These are phyloP conservation scores for Chironomus riparius DNA, from an alignment of 2,888 invertebrate species.

Conservation along the genomic window DNA sequence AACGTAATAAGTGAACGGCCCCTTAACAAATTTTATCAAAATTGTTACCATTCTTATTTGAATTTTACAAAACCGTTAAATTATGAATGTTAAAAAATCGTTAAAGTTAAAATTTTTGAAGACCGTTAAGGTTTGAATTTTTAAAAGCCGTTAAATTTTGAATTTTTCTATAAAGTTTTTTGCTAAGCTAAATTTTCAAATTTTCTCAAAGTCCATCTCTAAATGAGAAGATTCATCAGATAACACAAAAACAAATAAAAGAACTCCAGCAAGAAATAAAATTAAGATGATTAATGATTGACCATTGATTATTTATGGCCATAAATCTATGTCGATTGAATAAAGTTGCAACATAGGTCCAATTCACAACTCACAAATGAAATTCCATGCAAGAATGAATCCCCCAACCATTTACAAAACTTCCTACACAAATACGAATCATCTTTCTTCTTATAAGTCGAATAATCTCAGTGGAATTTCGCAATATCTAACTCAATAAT, in stretches of 20 bases:
- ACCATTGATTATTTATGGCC: conserved; percentile 12
- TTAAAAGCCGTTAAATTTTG: too few relatives aligned
- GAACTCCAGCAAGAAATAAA: background rate
- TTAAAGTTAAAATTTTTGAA: too few relatives aligned
- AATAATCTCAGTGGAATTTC: background rate
- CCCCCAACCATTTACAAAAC: background rate
- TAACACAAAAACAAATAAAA: background rate
- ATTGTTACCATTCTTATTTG: too few relatives aligned
- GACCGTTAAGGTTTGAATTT: too few relatives aligned
- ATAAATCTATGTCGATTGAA: conserved; percentile 15
- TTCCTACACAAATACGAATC: background rate
- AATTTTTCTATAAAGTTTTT: too few relatives aligned
- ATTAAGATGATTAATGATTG: conserved; percentile 24
- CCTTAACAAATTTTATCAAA: too few relatives aligned
- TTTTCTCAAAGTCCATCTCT: too few relatives aligned
- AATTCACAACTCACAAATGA: background rate
- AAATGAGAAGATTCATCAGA: too few relatives aligned
- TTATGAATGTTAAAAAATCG: too few relatives aligned
- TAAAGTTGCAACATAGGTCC: background rate
- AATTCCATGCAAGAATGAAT: background rate
- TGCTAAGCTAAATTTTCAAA: too few relatives aligned
- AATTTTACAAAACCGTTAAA: too few relatives aligned
- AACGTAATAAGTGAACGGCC: too few relatives aligned
- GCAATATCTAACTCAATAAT: background rate
- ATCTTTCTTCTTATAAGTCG: background rate